Evolutionary conservation across 2,888 invertebrate species (phyloP).

Genomic region (Phytoseiulus persimilis): DNA sequence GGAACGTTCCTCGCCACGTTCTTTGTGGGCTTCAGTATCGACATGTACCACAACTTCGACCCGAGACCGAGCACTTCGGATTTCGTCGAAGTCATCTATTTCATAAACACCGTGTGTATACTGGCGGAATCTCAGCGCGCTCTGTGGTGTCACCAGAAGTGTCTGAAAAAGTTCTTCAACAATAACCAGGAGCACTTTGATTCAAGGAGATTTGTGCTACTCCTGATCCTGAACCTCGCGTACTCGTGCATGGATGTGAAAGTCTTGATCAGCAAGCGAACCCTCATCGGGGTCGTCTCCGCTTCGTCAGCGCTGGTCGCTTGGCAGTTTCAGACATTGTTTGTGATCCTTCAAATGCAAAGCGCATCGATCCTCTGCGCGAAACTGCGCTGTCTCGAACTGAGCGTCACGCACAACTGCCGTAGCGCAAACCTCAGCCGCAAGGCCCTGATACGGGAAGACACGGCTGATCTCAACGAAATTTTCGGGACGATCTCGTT

Average conservation of each 20-base stretch:
- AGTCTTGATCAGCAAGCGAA: background rate
- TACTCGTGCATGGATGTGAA: background rate
- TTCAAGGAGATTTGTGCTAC: background rate
- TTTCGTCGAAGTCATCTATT: background rate
- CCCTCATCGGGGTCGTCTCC: background rate
- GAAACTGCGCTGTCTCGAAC: background rate
- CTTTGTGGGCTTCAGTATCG: background rate
- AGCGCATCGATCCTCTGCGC: background rate
- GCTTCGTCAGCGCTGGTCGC: background rate
- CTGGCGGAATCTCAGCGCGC: background rate
- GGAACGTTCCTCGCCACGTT: background rate
- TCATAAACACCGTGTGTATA: background rate
- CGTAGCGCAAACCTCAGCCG: background rate
- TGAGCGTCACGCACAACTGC: background rate
- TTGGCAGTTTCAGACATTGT: slow-evolving; percentile 11
- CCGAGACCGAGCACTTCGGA: background rate
- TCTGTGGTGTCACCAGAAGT: background rate
- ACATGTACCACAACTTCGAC: background rate
- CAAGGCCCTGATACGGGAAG: background rate
- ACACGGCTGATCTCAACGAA: background rate
- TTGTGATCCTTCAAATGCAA: slow-evolving; percentile 14
- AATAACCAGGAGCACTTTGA: background rate
- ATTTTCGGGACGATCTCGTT: background rate
- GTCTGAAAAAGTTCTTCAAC: background rate
- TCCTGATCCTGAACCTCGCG: background rate